Base-by-base conservation (phyloP, 2,797 vertebrate species). In the Falco novaeseelandiae region DNA sequence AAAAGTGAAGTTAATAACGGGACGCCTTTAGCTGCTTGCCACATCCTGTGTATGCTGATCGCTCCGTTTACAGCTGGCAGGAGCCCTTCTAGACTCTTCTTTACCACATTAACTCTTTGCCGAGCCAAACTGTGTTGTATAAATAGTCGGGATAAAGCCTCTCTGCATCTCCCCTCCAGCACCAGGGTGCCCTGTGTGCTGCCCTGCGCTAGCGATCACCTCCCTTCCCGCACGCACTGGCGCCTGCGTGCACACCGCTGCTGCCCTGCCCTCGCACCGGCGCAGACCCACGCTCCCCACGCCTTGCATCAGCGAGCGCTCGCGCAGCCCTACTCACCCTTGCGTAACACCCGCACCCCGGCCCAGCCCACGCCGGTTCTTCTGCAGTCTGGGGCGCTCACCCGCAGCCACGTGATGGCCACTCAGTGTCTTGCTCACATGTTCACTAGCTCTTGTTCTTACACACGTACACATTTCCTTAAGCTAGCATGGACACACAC, bases 1-100 rank as follows among this genome's bases (percentile, higher is more conserved):
- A 98, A 98, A 98, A 98, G 97, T 97, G 97, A 98, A 98, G 98
- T 98, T 98, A 98, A 97, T 98, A 97, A 97, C 89, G 96, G 98
- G 97, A 98, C 52, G 84, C 92, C 96, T 95, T 94, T 61, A 96
- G 97, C 90, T 97, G 83, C 94, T 74, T 93, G 97, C 98, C 98
- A 98, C 98, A 98, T 98, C 98, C 98, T 98, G 98, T 97, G 96
- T 89, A 77, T 89, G 95, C 94, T 96, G 93, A 96, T 96, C 44
- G 18, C 74, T 76, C 94, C 97, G 96, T 97, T 98, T 97, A 96
- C 95, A 97, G 96, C 95, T 80, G 96, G 90, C 66, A 90, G 95
- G 82, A 95, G 67, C 81, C 90, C 74, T 96, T 97, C 96, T 80
- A 69, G 92, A 96, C 89, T 95, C 85, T 97, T 97, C 95, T 92